Percentiles rank a stretch among this genome's conserved stretches.
phyloP scores from a whole-genome alignment of 1,140 invertebrate genomes.

The Bombus picipes region DNA sequence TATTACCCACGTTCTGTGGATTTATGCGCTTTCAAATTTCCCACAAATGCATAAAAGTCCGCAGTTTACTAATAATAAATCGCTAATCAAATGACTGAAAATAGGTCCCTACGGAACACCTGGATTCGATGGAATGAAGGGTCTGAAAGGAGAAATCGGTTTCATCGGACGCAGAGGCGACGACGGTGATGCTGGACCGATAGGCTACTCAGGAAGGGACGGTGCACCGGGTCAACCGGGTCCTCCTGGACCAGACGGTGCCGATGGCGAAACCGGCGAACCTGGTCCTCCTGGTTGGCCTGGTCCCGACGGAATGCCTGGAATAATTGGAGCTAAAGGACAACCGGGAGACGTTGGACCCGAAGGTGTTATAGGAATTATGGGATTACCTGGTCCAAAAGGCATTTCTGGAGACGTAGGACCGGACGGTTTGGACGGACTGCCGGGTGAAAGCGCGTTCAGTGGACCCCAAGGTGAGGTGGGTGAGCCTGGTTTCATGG shows the following conservation, averaged over 20 bases:
- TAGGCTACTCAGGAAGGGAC: conserved; percentile 82
- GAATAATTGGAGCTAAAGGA: conserved; percentile 84
- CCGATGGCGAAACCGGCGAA: conserved; percentile 77
- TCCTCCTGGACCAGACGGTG: conserved; percentile 82
- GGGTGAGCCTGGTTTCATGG: conserved; percentile 84
- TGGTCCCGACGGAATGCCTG: conserved; percentile 80
- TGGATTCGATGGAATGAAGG: conserved; percentile 80
- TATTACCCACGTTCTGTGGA: too few relatives aligned
- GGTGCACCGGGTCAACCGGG: conserved; percentile 82
- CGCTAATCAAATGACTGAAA: too few relatives aligned
- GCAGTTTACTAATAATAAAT: too few relatives aligned
- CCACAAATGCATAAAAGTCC: too few relatives aligned
- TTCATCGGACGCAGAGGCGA: conserved; percentile 84
- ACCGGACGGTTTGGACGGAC: conserved; percentile 75
- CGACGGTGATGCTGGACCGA: conserved; percentile 82
- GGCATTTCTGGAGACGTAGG: conserved; percentile 80
- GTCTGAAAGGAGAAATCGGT: conserved; percentile 83
- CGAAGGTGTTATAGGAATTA: conserved; percentile 82
- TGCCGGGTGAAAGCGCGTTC: conserved; percentile 82
- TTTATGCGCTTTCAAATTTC: too few relatives aligned
- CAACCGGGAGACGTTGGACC: conserved; percentile 82
- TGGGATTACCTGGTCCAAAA: conserved; percentile 80
- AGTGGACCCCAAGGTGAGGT: conserved; percentile 87
- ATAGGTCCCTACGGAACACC: conserved; percentile 63
- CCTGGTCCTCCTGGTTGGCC: conserved; percentile 81